A percentile compares a stretch with the other conserved stretches of the same genome.
These are phyloP conservation scores for Trichonephila clavipes DNA, from an alignment of 1,140 invertebrate species.

Conservation along the genomic window DNA sequence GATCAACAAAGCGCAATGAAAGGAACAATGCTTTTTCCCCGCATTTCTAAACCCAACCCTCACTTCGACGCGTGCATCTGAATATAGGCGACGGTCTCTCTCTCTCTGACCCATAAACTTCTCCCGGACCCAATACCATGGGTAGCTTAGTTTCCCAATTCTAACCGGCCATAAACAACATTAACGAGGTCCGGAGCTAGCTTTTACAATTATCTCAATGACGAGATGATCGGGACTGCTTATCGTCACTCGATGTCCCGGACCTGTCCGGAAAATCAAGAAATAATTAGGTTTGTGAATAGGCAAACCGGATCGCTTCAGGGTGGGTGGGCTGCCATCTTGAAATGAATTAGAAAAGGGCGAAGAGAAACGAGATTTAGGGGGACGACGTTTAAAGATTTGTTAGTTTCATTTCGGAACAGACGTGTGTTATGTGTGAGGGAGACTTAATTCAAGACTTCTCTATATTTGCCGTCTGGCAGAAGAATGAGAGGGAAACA, in stretches of 20 bases:
- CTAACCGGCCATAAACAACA: conserved; percentile 56
- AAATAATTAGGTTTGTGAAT: conserved; percentile 69
- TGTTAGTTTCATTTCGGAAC: conserved; percentile 63
- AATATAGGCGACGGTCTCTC: neutral
- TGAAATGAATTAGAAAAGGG: conserved; percentile 51
- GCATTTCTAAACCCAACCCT: neutral
- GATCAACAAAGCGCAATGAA: neutral
- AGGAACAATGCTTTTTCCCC: conserved; percentile 13
- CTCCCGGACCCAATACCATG: neutral
- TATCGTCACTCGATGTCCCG: conserved; percentile 50
- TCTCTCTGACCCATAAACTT: conserved; percentile 55
- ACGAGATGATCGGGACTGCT: conserved; percentile 50
- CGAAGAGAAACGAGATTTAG: neutral
- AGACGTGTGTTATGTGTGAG: neutral
- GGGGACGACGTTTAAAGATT: conserved; percentile 45
- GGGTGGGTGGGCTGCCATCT: neutral
- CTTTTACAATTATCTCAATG: conserved; percentile 43
- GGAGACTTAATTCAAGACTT: conserved; percentile 11
- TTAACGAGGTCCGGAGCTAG: conserved; percentile 19
- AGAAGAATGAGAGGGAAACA: neutral
- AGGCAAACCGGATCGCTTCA: conserved; percentile 15
- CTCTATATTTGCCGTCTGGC: conserved; percentile 31
- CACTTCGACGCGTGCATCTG: neutral
- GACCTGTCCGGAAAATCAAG: conserved; percentile 62
- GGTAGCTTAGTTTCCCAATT: conserved; percentile 47